These are phyloP conservation scores for Ondatra zibethicus DNA, from an alignment of 2,113 vertebrate genomes.

Conservation along the genomic window DNA sequence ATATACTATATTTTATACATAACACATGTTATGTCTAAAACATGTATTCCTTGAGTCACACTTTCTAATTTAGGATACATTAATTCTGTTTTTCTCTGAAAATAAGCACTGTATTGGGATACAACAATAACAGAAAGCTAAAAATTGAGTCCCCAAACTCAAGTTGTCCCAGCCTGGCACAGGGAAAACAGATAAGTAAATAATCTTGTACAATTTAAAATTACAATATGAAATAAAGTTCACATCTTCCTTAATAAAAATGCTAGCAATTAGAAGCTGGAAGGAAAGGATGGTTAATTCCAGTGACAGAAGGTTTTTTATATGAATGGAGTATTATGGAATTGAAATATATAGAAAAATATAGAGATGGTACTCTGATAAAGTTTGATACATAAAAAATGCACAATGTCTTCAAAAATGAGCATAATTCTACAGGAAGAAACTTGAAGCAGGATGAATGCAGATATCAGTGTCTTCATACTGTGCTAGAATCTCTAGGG, in stretches of 20 bases:
- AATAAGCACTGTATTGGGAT: neutral
- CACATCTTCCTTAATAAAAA: neutral
- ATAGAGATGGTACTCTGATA: neutral
- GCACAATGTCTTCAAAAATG: neutral
- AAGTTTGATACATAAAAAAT: neutral
- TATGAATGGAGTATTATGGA: neutral
- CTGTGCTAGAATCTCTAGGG: neutral
- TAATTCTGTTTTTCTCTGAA: neutral
- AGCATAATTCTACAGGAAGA: neutral
- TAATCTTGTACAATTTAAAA: neutral
- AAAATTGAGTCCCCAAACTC: neutral
- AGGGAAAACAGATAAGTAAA: neutral
- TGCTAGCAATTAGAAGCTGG: neutral
- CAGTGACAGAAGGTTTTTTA: neutral
- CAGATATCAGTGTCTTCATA: neutral
- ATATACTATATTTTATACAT: neutral
- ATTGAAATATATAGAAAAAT: neutral
- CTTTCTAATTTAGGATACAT: neutral
- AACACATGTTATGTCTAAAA: neutral
- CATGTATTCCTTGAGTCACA: neutral
- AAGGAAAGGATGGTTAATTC: neutral
- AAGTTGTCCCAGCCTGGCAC: neutral
- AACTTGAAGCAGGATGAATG: neutral
- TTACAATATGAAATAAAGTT: neutral
- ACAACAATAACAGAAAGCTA: neutral